Evolutionary conservation across 2,797 vertebrate species (phyloP).

Genomic region (Morus bassanus): DNA sequence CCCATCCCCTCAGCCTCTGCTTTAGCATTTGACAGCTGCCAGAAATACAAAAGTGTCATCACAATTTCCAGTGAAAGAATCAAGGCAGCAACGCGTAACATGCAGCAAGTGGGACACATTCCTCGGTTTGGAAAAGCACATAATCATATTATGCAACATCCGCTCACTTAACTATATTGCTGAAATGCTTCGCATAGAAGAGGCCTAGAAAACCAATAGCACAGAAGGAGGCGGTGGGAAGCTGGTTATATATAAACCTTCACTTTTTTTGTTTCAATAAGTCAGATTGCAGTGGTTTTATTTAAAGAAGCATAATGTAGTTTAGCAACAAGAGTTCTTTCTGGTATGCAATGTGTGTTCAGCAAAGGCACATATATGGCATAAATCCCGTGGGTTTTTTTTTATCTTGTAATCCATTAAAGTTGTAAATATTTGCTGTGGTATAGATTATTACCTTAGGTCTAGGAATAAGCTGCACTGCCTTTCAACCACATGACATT

Average conservation of each 20-base stretch:
- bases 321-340: background rate
- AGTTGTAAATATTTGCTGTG: background rate
- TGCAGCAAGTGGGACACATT: background rate
- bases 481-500: background rate
- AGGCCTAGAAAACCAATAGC: background rate
- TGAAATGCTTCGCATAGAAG: background rate
- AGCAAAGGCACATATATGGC: background rate
- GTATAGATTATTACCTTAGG: background rate
- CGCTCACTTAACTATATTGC: background rate
- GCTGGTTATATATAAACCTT: background rate
- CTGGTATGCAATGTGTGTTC: no score
- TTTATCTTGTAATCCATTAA: background rate
- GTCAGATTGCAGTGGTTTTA: background rate
- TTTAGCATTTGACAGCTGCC: background rate
- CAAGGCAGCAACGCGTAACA: background rate
- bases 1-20: background rate
- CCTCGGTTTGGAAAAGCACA: background rate
- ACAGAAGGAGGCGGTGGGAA: background rate
- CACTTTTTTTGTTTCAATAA: background rate
- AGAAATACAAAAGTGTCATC: background rate
- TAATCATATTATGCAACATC: background rate
- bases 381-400: background rate
- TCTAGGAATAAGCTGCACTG: background rate
- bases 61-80: fast-evolving
- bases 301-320: background rate